Evolutionary conservation across 2,797 vertebrate genomes (phyloP), one percentile per base, ranked within the genome.

Genomic region (Corythornis leucogaster): DNA sequence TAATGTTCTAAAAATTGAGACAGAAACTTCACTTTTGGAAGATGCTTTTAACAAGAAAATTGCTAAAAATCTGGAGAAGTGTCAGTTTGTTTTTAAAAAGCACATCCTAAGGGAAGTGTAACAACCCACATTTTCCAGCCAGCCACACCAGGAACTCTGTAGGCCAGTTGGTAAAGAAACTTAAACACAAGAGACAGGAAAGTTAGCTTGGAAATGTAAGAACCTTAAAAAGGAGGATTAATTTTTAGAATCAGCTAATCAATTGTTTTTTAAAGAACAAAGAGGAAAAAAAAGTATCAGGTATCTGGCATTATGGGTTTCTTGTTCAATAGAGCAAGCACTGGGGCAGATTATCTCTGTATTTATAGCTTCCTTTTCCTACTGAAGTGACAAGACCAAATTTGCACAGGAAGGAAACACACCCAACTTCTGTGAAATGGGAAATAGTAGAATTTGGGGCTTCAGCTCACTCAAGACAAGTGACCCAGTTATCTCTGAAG

Each of bases 401-500:
- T 15, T 12, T 18, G 8, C 42, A 25, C 0, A 13, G 33, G 30
- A 67, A 57, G 48, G 21, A 84, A 81, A 76, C 1, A 2, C 17
- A 24, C 2, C 6, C 42, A 11, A 8, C 2, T 50, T 1, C 2
- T 50, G 59, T 9, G 42, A 57, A 57, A 68, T 9, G 5, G 26
- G 19, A 79, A 58, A 5, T 7, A 15, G 3, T 20, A 63, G 28
- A 78, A 40, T 57, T 0, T 40, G 9, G 8, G 38, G 4, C 10
- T 24, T 57, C 50, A 43, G 63, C 45, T 50, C n/a, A 4, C 8
- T 20, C 31, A 21, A 51, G 48, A 8, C 2, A 0, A 75, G 43
- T 1, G 5, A 11, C 62, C 64, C 4, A 1, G 54, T 20, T 40
- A 8, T 21, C 24, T 80, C 15, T 0, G 0, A 69, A 35, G 62